Base-by-base conservation (phyloP, 2,888 invertebrate genomes). In the Hymenopus coronatus region DNA sequence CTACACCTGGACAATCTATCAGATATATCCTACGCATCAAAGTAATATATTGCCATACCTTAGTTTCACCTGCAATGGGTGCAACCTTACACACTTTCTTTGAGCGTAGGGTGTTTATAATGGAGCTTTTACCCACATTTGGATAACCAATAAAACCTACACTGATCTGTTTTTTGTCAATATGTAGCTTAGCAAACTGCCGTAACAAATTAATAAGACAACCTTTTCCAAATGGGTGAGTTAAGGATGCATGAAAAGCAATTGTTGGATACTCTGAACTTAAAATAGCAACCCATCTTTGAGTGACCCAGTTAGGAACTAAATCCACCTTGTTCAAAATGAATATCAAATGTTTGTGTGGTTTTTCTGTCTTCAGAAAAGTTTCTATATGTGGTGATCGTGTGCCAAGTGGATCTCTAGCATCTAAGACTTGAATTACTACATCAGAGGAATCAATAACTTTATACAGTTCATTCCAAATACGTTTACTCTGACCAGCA, bases 11-110 rank as follows among this genome's bases (percentile, higher is more conserved):
- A 93, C 99, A 99, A 94, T 99, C 99, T 91, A 99, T 99, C 25
- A 99, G 94, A 93, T 97, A 99, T 92, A 99, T 99, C 91, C 98
- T 95, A 91, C 96, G 96, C 99, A 99, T 99, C 88, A 99, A 94
- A 0, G 99, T 99, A 83, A 99, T 98, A 93, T 99, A 99, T 93
- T 99, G 99, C 99, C 99, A 99, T 1, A 99, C 99, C 94, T 98
- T 98, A 0, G 98, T 98, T 93, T 98, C 98, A 8, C 99, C 99
- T 89, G 99, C 99, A 92, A 99, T 98, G 0, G 99, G 99, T 7
- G 99, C 99, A 82, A 95, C 99, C 93, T 99, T 99, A 93, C 99
- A 99, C 0, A 99, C 99, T 94, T 99, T 99, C 92, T 99, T 99
- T 15, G 97, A 97, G 89, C 98, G 95, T 89, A 99, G 94, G 0